Conservation (phyloP, 2,888 invertebrate genomes). For the Sylvicola cinctus region DNA sequence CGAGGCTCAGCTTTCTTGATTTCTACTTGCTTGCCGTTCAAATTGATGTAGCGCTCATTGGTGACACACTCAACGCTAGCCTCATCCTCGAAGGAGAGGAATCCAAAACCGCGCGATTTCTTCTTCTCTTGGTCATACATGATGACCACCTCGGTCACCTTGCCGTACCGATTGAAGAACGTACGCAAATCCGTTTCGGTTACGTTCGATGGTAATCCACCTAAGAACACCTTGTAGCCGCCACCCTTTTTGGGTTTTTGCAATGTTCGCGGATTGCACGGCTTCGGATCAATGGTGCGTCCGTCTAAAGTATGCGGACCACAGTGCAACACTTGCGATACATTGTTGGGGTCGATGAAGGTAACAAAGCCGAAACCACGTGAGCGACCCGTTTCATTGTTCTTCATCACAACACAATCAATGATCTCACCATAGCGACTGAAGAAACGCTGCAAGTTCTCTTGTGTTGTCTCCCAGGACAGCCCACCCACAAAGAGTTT, state of each 20-base stretch:
- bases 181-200: conserved; percentile 76
- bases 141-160: conserved; percentile 83
- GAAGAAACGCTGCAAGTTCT: conserved; percentile 72
- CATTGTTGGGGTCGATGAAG: conserved; percentile 71
- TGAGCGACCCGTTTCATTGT: conserved; percentile 82
- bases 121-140: conserved; percentile 92
- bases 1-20: conserved; percentile 74
- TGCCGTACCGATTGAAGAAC: conserved; percentile 75
- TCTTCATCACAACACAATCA: conserved; percentile 91
- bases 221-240: conserved; percentile 76
- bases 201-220: conserved; percentile 76
- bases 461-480: conserved; percentile 78
- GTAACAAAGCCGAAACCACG: conserved; percentile 88
- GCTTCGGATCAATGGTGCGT: conserved; percentile 70
- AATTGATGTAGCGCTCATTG: conserved; percentile 71
- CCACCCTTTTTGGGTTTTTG: conserved; percentile 65
- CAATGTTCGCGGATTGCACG: conserved; percentile 74
- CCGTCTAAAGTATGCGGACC: conserved; percentile 79
- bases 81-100: conserved; percentile 78
- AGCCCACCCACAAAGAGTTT: conserved; percentile 77
- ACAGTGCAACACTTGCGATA: conserved; percentile 65
- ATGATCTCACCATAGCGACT: conserved; percentile 80
- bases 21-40: conserved; percentile 82
- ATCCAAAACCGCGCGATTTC: conserved; percentile 76
- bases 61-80: conserved; percentile 73